Evolutionary conservation across 2,888 invertebrate genomes (phyloP).

Genomic region (Eustalomyia histrio): DNA sequence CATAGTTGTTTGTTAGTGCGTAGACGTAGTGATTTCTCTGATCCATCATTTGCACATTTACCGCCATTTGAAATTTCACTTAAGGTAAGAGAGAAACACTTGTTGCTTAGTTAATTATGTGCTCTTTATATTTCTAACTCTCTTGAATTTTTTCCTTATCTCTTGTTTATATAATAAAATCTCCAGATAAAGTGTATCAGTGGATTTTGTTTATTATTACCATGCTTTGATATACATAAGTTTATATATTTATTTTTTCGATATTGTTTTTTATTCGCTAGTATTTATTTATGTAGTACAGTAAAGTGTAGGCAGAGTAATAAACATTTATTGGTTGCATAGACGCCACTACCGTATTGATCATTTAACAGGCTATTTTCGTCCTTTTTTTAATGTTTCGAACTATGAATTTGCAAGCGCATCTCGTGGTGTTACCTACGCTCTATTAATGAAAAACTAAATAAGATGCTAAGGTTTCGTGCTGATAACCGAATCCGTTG

Average conservation of each 20-base stretch:
- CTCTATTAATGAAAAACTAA: too few species aligned
- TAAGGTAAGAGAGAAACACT: too few species aligned
- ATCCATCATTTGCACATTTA: conserved; percentile 58
- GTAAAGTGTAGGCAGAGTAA: not conserved
- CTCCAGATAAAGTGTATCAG: not conserved
- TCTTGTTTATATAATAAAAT: conserved; percentile 1
- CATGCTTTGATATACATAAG: not conserved
- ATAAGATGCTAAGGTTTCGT: too few species aligned
- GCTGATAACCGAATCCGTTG: too few species aligned
- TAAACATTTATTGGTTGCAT: not conserved
- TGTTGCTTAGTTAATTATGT: too few species aligned
- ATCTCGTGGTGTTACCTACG: too few species aligned
- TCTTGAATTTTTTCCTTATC: too few species aligned
- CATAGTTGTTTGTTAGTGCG: conserved; percentile 73
- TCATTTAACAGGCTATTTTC: too few species aligned
- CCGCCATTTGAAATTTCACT: conserved; percentile 45
- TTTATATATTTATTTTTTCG: not conserved
- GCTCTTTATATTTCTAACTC: too few species aligned
- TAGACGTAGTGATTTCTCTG: conserved; percentile 73
- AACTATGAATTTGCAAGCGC: too few species aligned
- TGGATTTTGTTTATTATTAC: not conserved
- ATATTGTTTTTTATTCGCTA: not conserved
- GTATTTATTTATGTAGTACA: not conserved
- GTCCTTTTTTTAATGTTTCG: too few species aligned
- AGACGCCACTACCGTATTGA: not conserved